These are phyloP conservation scores for Antedon mediterranea DNA, from an alignment of 53 echinoderm and acorn worm species.

Conservation along the genomic window DNA sequence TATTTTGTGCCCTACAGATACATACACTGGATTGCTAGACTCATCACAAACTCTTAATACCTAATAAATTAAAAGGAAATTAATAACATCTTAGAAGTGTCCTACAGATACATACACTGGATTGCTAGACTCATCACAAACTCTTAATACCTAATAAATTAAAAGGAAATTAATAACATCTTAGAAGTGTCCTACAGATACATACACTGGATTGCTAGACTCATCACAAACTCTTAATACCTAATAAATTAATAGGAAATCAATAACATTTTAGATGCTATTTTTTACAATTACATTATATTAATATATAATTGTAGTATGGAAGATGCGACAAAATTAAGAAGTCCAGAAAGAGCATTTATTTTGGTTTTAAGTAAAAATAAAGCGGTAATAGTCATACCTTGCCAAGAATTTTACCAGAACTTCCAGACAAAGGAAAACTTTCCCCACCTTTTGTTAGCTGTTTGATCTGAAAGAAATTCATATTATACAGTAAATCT, in stretches of 20 bases:
- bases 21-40: constrained; percentile 42
- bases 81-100: too few relatives aligned
- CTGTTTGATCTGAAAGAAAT: constrained; percentile 13
- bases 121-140: constrained; percentile 23
- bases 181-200: constrained; percentile 78
- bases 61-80: constrained; percentile 5
- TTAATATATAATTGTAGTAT: too few relatives aligned
- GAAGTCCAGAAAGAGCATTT: too few relatives aligned
- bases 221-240: constrained; percentile 31
- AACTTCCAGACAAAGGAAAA: constrained; percentile 41
- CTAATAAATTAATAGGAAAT: constrained; percentile 5
- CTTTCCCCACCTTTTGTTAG: constrained; percentile 34
- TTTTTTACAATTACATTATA: too few relatives aligned
- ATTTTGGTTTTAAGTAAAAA: too few relatives aligned
- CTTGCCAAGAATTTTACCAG: constrained; percentile 48
- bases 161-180: too few relatives aligned
- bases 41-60: constrained; percentile 31
- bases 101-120: constrained; percentile 73
- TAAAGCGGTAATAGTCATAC: too few relatives aligned
- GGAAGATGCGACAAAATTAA: too few relatives aligned
- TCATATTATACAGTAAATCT: too few relatives aligned
- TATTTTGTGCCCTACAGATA: constrained; percentile 67
- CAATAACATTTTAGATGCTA: too few relatives aligned
- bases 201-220: constrained; percentile 42
- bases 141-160: constrained; percentile 28